Evolutionary conservation across 2,888 invertebrate species (phyloP).

Genomic region (Matsumyia berberina): DNA sequence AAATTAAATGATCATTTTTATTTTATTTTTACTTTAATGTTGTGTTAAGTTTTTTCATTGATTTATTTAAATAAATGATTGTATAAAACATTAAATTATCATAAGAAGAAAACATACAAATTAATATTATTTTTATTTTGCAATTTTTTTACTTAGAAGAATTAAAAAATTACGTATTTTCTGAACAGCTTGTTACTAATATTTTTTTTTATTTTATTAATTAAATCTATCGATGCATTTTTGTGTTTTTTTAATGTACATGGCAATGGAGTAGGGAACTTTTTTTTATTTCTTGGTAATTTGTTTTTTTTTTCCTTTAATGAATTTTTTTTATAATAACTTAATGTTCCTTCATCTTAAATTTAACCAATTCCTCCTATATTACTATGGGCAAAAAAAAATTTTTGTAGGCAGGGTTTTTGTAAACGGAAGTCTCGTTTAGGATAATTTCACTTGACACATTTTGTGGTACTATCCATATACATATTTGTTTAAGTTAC

Average conservation of each 20-base stretch:
- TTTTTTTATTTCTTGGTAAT: background rate
- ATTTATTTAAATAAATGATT: constrained; percentile 39
- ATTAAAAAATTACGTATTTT: constrained; percentile 40
- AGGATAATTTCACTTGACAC: too few relatives aligned
- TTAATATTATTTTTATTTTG: constrained; percentile 15
- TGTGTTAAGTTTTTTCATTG: constrained; percentile 54
- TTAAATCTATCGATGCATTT: constrained; percentile 14
- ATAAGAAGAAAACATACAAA: constrained; percentile 23
- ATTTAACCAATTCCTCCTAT: too few relatives aligned
- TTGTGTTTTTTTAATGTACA: constrained; percentile 23
- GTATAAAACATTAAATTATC: constrained; percentile 22
- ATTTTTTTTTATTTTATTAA: constrained; percentile 7
- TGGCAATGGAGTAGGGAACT: constrained; percentile 64
- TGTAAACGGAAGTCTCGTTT: too few relatives aligned
- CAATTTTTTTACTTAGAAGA: constrained; percentile 28
- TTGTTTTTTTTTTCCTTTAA: background rate
- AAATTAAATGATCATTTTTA: constrained; percentile 35
- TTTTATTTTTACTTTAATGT: constrained; percentile 39
- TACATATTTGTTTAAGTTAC: too few relatives aligned
- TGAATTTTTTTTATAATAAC: background rate
- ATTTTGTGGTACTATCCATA: too few relatives aligned
- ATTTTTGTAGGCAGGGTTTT: too few relatives aligned
- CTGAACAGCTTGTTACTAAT: constrained; percentile 41
- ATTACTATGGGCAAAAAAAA: too few relatives aligned
- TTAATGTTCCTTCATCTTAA: too few relatives aligned